Conservation (phyloP, 92 coral and sea anemone genomes). For the Bergia sp. region DNA sequence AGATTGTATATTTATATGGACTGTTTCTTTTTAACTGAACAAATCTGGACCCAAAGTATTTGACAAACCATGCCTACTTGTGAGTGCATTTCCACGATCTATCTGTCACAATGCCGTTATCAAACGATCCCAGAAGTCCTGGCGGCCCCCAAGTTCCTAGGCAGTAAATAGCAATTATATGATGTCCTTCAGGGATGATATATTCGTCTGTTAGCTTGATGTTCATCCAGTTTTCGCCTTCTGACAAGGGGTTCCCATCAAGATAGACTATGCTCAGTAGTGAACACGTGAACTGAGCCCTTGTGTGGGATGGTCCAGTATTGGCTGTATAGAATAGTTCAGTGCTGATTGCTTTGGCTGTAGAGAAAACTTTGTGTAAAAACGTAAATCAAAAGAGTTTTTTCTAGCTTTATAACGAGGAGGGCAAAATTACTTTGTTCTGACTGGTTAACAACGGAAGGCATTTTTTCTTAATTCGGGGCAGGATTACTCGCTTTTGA, state of each 20-base stretch:
- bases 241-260: constrained; percentile 35
- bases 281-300: constrained; percentile 33
- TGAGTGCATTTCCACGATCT: constrained; percentile 44
- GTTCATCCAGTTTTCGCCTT: constrained; percentile 35
- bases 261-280: constrained; percentile 35
- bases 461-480: no score
- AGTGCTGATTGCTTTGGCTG: constrained; percentile 14
- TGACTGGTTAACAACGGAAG: no score
- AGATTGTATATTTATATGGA: no score
- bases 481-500: no score
- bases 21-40: background rate
- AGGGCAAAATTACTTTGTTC: no score
- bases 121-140: constrained; percentile 32
- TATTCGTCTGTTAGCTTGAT: constrained; percentile 33
- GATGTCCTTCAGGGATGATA: constrained; percentile 28
- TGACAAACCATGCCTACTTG: constrained; percentile 16
- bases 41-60: background rate
- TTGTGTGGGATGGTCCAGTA: constrained; percentile 12
- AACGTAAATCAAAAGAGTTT: background rate
- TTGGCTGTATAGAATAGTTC: background rate
- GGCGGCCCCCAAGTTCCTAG: constrained; percentile 30
- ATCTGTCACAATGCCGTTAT: constrained; percentile 39
- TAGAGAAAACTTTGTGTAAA: background rate
- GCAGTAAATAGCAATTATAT: constrained; percentile 38
- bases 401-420: no score